phyloP scores from a whole-genome alignment of 2,113 vertebrate species.

The Oenanthe melanoleuca region DNA sequence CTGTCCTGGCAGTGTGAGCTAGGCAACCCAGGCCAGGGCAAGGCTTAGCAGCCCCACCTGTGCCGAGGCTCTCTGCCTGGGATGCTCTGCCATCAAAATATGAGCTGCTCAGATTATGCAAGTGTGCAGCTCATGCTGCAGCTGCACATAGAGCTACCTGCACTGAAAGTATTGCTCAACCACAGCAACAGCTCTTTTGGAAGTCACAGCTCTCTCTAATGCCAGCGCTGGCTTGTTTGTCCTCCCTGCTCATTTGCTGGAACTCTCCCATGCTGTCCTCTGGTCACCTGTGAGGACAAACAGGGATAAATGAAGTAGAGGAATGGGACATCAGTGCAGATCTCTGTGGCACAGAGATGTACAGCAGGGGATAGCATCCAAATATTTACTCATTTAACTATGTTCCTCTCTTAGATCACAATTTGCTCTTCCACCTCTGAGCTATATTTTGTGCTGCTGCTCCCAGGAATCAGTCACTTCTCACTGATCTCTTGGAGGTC shows the following conservation, averaged over 20 bases:
- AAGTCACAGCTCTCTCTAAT: neutral
- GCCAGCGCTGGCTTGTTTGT: neutral
- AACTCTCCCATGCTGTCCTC: neutral
- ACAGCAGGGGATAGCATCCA: neutral
- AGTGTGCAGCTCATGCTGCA: neutral
- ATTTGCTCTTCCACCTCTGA: neutral
- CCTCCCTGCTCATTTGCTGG: neutral
- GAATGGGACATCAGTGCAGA: neutral
- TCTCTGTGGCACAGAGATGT: neutral
- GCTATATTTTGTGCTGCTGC: neutral
- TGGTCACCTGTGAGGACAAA: neutral
- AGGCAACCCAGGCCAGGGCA: neutral
- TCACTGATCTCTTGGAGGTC: neutral
- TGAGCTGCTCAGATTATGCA: rapidly evolving
- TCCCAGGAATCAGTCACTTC: neutral
- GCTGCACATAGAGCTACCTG: neutral
- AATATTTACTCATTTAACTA: neutral
- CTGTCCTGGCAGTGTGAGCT: neutral
- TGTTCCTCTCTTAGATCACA: neutral
- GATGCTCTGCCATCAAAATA: neutral
- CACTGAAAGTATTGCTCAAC: neutral
- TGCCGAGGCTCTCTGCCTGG: neutral
- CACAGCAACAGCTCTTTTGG: neutral
- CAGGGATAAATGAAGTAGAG: neutral
- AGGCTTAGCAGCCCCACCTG: neutral